phyloP scores from a whole-genome alignment of 2,888 invertebrate genomes.

The Agrochola lychnidis region DNA sequence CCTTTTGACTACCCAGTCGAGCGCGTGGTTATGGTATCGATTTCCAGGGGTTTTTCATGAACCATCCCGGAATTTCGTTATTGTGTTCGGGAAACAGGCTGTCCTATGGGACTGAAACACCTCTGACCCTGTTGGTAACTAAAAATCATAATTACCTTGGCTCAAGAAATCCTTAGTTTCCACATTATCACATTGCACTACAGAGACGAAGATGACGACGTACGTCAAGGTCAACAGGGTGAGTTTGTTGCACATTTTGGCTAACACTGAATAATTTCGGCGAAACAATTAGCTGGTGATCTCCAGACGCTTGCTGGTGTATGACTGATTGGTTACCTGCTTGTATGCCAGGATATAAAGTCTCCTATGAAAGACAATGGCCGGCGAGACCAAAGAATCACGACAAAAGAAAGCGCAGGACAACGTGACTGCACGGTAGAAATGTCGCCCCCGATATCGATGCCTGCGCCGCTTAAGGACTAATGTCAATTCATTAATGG shows the following conservation, averaged over 20 bases:
- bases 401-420: constrained; percentile 88
- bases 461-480: constrained; percentile 78
- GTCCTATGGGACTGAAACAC: background rate
- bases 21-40: background rate
- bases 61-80: background rate
- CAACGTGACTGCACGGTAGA: constrained; percentile 87
- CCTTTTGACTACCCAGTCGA: background rate
- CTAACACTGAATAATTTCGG: constrained; percentile 58
- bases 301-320: constrained; percentile 75
- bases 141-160: constrained; percentile 75
- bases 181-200: constrained; percentile 80
- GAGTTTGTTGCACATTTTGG: constrained; percentile 84
- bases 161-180: constrained; percentile 76
- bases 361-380: constrained; percentile 86
- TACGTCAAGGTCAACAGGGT: constrained; percentile 81
- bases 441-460: constrained; percentile 85
- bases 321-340: constrained; percentile 84
- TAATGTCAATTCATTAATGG: constrained; percentile 85
- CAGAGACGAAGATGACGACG: constrained; percentile 80
- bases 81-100: background rate
- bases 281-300: constrained; percentile 71
- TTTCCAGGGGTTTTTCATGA: background rate
- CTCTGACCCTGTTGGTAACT: background rate
- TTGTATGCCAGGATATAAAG: constrained; percentile 88
- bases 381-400: constrained; percentile 84